Conservation (phyloP, 2,113 vertebrate genomes). For the Chloroceryle aenea region DNA sequence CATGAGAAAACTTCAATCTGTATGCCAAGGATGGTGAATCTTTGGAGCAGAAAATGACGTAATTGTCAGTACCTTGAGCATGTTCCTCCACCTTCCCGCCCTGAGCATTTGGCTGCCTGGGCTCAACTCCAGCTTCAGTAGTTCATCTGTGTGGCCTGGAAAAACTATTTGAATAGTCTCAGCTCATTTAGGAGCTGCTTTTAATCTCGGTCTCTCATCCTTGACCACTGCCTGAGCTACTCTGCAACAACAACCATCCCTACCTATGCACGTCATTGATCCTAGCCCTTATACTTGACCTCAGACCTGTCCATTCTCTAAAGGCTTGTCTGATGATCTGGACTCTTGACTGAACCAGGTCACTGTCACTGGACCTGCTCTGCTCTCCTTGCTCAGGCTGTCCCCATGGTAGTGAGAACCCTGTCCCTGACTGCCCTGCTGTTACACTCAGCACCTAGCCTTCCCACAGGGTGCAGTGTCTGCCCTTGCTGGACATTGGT, state of each 20-base stretch:
- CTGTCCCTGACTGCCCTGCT: background rate
- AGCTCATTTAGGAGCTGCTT: background rate
- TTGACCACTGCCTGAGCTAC: background rate
- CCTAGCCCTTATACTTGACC: too few relatives aligned
- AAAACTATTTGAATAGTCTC: background rate
- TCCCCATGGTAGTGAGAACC: background rate
- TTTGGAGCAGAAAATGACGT: background rate
- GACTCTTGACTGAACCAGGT: background rate
- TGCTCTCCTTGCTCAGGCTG: background rate
- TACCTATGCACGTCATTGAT: background rate
- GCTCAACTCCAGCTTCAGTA: background rate
- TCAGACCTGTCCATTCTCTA: background rate
- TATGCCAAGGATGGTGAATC: background rate
- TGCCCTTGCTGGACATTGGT: background rate
- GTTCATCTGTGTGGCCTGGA: background rate
- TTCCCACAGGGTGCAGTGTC: rapidly evolving
- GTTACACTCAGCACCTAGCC: background rate
- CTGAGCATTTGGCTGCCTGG: background rate
- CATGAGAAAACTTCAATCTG: background rate
- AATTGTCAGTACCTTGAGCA: background rate
- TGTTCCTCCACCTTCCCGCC: background rate
- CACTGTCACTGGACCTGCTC: background rate
- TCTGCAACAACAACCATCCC: background rate
- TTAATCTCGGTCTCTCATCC: background rate
- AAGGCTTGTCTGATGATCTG: background rate